phyloP scores from a whole-genome alignment of 37 sponge, comb jelly and placozoan genomes.

The Eunapius fragilis region DNA sequence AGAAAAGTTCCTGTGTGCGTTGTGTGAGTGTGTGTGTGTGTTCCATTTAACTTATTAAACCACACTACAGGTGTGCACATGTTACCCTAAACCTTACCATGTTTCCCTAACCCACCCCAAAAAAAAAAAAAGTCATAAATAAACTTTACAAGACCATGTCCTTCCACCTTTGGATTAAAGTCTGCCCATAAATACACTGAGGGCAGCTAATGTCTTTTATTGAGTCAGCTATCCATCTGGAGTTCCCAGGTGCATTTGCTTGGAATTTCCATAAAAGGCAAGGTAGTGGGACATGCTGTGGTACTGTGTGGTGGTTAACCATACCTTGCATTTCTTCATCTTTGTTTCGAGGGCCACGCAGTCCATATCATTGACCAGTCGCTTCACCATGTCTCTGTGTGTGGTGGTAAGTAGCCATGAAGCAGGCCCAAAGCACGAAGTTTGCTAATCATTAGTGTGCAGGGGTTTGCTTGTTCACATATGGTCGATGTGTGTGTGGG shows the following conservation, averaged over 20 bases:
- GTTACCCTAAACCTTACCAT: no score
- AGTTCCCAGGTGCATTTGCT: background rate
- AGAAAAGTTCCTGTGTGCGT: slow-evolving; percentile 88
- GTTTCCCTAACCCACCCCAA: no score
- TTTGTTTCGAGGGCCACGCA: slow-evolving; percentile 83
- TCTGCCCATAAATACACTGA: background rate
- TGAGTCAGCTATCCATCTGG: no score
- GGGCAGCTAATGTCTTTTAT: background rate
- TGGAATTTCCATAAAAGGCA: background rate
- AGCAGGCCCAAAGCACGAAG: no score
- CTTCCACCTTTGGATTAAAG: no score
- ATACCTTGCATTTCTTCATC: slow-evolving; percentile 91
- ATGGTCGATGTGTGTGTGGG: background rate
- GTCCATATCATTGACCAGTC: slow-evolving; percentile 85
- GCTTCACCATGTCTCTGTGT: slow-evolving; percentile 86
- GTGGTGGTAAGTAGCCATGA: no score
- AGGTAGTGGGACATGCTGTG: background rate
- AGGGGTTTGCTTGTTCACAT: background rate
- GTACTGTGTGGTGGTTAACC: background rate
- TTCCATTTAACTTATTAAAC: no score
- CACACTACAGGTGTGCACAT: no score
- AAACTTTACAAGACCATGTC: no score
- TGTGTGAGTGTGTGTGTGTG: no score
- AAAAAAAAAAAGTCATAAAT: no score
- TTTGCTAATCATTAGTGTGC: background rate